These are phyloP conservation scores for Cynoglossus semilaevis DNA, from an alignment of 2,113 vertebrate genomes.

Conservation along the genomic window DNA sequence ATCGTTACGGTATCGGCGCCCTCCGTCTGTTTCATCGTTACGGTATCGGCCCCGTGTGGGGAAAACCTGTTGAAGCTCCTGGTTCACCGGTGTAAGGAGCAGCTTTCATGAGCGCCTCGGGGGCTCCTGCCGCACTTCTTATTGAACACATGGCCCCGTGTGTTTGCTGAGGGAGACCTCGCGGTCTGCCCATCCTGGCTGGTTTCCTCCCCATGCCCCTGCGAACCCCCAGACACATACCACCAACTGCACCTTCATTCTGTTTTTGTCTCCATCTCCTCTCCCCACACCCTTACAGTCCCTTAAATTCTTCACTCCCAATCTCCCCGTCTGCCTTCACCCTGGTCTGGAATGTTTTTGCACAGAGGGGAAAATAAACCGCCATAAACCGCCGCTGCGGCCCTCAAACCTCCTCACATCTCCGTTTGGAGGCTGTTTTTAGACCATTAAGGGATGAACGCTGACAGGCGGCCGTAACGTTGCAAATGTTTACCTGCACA, in stretches of 20 bases:
- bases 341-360: slow-evolving; percentile 67
- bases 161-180: slow-evolving; percentile 55
- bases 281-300: slow-evolving; percentile 19
- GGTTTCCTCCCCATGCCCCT: slow-evolving; percentile 24
- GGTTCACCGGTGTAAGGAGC: slow-evolving; percentile 73
- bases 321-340: slow-evolving; percentile 44
- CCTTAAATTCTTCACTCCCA: slow-evolving; percentile 40
- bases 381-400: slow-evolving; percentile 27
- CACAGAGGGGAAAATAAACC: slow-evolving; percentile 65
- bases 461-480: slow-evolving; percentile 40
- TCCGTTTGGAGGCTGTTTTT: slow-evolving; percentile 23
- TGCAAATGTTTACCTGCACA: slow-evolving; percentile 69
- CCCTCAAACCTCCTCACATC: slow-evolving; percentile 38
- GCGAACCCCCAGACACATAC: slow-evolving; percentile 28
- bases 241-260: slow-evolving; percentile 43
- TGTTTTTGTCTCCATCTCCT: slow-evolving; percentile 36
- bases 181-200: slow-evolving; percentile 43
- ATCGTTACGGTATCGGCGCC: slow-evolving; percentile 58
- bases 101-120: slow-evolving; percentile 65
- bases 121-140: slow-evolving; percentile 42
- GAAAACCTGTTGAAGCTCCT: slow-evolving; percentile 45
- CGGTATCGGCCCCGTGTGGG: slow-evolving; percentile 29
- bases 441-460: slow-evolving; percentile 29
- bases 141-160: slow-evolving; percentile 52
- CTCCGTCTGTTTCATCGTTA: slow-evolving; percentile 68